Evolutionary conservation across 1,140 invertebrate species (phyloP), one percentile per base, ranked within the genome.

Genomic region (Ooceraea biroi): DNA sequence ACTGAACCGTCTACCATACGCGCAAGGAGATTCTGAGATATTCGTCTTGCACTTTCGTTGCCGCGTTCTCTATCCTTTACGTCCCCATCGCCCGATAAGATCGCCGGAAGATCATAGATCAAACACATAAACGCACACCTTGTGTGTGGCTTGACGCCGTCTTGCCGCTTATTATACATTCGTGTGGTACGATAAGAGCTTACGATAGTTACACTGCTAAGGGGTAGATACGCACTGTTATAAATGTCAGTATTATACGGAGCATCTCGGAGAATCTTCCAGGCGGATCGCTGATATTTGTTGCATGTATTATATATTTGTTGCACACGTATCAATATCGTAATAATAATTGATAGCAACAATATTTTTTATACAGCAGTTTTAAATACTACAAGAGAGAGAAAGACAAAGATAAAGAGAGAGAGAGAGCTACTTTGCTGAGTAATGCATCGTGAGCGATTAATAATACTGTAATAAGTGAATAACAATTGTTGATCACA

Each of bases 211-310:
- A 92, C 91, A 90, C 88, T 82, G 91, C 91, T 90, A 92, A 94
- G 92, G 92, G 93, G 93, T 94, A 94, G 94, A 94, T 94, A 94
- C 91, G 93, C 91, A 90, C 90, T 89, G 91, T 94, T 94, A 94
- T 94, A 94, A 94, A 94, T 94, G 93, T 93, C 91, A 89, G 93
- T 93, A 94, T 94, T 94, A 94, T 94, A 89, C 93, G 90, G 88
- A 88, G 84, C 90, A 92, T 93, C 93, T 92, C 86, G 87, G 84
- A 84, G 88, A 91, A 91, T 91, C 89, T 93, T 69, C 73, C 85
- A 76, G 78, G 82, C 85, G 73, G 80, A 77, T 74, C 72, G 82
- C 60, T 82, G 84, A 86, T 78, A 82, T 48, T 77, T 30, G 0
- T 12, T 46, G 50, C n/a, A 22, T 7, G n/a, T n/a, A n/a, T n/a